Evolutionary conservation across 2,888 invertebrate genomes (phyloP), one percentile per base, ranked within the genome.

Genomic region (Lordiphosa fenestrarum): DNA sequence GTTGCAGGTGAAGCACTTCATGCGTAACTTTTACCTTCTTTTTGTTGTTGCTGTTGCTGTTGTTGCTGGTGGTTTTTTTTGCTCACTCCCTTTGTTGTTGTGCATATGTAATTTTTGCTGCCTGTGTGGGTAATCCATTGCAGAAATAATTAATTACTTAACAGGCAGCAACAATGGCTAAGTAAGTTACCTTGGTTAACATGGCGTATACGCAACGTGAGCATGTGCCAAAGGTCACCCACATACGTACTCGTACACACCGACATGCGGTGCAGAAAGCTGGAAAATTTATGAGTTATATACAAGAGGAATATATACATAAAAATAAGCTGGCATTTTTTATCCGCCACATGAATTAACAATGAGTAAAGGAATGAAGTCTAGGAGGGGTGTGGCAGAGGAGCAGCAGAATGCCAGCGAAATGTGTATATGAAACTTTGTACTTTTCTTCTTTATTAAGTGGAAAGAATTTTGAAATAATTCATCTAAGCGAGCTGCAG

Each of bases 71-170:
- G 21, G 9, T 19, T 12, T 21, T 41, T 36, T 47, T 36, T 19
- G 46, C 30, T 30, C 30, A 30, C 30, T 47, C 19, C 19, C 10
- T 35, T 36, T 35, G 46, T 35, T 47, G 35, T 21, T 47, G 12
- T 47, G 55, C 49, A 59, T 66, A 47, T 49, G 52, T 55, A 47
- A 55, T 53, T 59, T 57, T 47, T 41, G 47, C 42, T 73, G 56
- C 49, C 36, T 54, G 25, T 30, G 40, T 19, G 39, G 48, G 59
- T 53, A 70, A 69, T 66, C 59, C 66, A 21, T 53, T 54, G 54
- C 40, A 46, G 50, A 68, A 63, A 68, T 68, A 68, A 68, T 68
- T 68, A 68, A 68, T 68, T 63, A 57, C 69, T 54, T 52, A 69
- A 55, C 69, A 51, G 41, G 15, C 40, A 63, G 51, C 41, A 42